Conservation (phyloP, 1,140 invertebrate species). For the Brachionus plicatilis region DNA sequence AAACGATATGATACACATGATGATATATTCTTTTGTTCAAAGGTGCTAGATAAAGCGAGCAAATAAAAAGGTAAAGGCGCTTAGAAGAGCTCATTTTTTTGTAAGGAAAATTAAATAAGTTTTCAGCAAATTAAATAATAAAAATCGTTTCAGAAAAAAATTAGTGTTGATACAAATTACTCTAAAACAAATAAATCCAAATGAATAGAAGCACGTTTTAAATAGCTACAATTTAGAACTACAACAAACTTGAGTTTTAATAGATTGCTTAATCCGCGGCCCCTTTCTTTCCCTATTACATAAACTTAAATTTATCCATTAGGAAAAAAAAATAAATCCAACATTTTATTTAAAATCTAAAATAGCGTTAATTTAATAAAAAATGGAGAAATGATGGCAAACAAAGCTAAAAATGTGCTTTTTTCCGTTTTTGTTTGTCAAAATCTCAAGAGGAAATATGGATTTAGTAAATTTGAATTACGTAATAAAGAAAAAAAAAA, state of each 20-base stretch:
- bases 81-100: not conserved
- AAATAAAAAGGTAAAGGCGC: not conserved
- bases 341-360: not conserved
- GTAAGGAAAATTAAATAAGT: not conserved
- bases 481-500: not conserved
- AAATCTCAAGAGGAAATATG: not conserved
- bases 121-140: not conserved
- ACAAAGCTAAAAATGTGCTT: not conserved
- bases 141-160: not conserved
- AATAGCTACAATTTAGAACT: not conserved
- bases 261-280: not conserved
- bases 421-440: not conserved
- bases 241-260: not conserved
- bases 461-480: not conserved
- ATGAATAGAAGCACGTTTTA: not conserved
- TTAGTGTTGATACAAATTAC: not conserved
- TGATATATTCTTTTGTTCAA: not conserved
- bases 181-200: not conserved
- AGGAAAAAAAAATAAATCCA: not conserved
- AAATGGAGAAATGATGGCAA: not conserved
- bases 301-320: not conserved
- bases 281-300: not conserved
- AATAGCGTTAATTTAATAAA: not conserved
- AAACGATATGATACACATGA: not conserved
- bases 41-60: not conserved